phyloP scores from a whole-genome alignment of 2,113 vertebrate genomes.

The Sterrhoptilus dennistouni region DNA sequence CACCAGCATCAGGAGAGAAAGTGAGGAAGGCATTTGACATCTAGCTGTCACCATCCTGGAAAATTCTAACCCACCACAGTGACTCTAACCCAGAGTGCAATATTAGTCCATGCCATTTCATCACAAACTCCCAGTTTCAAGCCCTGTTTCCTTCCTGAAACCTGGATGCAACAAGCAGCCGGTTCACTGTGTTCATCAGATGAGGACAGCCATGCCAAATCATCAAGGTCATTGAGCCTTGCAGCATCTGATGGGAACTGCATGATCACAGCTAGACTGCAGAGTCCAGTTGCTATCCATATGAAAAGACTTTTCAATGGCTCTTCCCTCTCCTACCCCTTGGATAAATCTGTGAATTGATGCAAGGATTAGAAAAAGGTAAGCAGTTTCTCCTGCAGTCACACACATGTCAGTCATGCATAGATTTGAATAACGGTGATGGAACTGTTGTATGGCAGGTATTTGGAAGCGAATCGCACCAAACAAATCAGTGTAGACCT shows the following conservation, averaged over 20 bases:
- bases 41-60: background rate
- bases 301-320: background rate
- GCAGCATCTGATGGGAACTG: background rate
- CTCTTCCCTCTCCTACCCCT: background rate
- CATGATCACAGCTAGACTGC: background rate
- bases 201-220: background rate
- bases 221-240: background rate
- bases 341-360: background rate
- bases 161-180: background rate
- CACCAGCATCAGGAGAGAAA: background rate
- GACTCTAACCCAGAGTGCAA: background rate
- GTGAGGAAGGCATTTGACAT: background rate
- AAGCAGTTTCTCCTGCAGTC: background rate
- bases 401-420: rapidly evolving
- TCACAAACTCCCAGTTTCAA: background rate
- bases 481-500: background rate
- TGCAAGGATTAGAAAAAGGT: background rate
- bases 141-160: background rate
- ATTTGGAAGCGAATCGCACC: background rate
- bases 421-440: background rate
- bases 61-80: background rate
- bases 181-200: background rate
- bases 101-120: background rate
- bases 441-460: background rate
- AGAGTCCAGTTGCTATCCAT: background rate